Base-by-base conservation (phyloP, 2,797 vertebrate species). In the Alcedo atthis region DNA sequence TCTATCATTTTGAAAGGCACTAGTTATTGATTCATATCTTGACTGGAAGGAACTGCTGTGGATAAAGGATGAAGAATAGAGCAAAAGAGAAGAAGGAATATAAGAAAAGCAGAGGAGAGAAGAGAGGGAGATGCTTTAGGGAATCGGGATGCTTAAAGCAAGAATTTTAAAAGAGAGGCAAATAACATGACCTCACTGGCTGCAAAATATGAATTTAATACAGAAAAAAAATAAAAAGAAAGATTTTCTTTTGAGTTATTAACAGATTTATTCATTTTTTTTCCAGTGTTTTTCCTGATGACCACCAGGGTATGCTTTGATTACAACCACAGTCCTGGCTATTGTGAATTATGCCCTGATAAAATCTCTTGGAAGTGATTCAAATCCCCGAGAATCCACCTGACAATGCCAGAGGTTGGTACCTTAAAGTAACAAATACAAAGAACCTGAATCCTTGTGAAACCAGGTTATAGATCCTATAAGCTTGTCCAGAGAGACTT, bases 11-110 rank as follows among this genome's bases (percentile, higher is more conserved):
- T 62, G 33, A 80, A 84, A 77, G 30, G 22, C 21, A 90, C 28
- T 62, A 74, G 20, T 70, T 94, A 91, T 87, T 77, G 85, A 91
- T 84, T 91, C 22, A 5, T 55, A 59, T 68, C 67, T 70, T 77
- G n/a, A 46, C 83, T 91, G 30, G 42, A 85, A 84, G 26, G 77
- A 81, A 84, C 67, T 86, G 37, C 48, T 74, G 24, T 87, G 28
- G 15, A 58, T 61, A 58, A 51, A 28, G 64, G 22, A 33, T 81
- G 45, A 86, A 81, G 40, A 93, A 70, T 8, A 57, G 61, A 88
- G 89, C 8, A 70, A 84, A 92, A 70, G 28, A 68, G 45, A 43
- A 70, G 51, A 79, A 73, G 16, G 24, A 84, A 55, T 46, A 33
- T 26, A 83, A 81, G 64, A 87, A 85, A 79, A 91, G 46, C 8